These are phyloP conservation scores for Asarcornis scutulata DNA, from an alignment of 2,113 vertebrate genomes.

Conservation along the genomic window DNA sequence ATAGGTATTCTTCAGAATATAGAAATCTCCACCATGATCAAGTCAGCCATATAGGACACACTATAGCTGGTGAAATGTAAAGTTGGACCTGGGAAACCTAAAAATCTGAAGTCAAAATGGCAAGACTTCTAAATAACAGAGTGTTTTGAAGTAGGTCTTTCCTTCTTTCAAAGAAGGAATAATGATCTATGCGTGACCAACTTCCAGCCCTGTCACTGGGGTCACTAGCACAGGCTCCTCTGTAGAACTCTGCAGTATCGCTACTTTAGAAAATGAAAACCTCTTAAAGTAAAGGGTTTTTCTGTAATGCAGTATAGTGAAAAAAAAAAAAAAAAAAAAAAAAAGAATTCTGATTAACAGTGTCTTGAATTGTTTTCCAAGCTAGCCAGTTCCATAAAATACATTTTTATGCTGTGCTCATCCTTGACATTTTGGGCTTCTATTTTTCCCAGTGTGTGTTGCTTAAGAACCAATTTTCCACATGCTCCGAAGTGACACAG, in stretches of 20 bases:
- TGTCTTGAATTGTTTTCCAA: background rate
- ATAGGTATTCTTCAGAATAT: background rate
- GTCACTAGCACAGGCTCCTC: background rate
- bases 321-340: background rate
- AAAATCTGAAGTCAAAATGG: background rate
- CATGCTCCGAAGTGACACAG: slow-evolving; percentile 44
- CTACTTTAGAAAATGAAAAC: slow-evolving; percentile 24
- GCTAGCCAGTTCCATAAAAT: background rate
- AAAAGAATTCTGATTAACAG: slow-evolving; percentile 28
- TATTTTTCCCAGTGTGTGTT: slow-evolving; percentile 52
- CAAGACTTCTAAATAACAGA: background rate
- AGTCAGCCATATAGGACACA: background rate
- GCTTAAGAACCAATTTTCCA: slow-evolving; percentile 52
- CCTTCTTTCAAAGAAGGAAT: background rate
- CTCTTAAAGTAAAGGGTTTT: slow-evolving; percentile 18
- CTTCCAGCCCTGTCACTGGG: background rate
- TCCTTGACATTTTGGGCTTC: slow-evolving; percentile 43
- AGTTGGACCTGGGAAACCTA: background rate
- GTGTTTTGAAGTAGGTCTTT: background rate
- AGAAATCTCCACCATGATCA: background rate
- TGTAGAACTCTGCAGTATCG: background rate
- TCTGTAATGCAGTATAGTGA: background rate
- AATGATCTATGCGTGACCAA: fast-evolving
- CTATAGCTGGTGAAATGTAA: background rate
- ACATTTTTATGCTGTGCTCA: background rate